phyloP scores from a whole-genome alignment of 2,797 vertebrate genomes.

The Oryzias dopingdopingensis region DNA sequence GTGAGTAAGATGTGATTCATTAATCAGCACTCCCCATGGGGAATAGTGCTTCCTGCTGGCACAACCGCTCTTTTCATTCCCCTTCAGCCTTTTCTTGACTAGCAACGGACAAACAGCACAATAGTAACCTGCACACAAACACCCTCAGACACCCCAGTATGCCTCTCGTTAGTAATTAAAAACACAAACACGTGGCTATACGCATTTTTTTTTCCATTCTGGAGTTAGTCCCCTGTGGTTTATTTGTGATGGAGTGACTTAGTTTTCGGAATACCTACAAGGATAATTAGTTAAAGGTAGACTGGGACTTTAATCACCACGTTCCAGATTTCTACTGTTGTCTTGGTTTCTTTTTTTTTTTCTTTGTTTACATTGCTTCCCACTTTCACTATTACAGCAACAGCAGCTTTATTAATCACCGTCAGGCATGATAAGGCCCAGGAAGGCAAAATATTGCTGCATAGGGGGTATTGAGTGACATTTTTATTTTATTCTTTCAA shows the following conservation, averaged over 20 bases:
- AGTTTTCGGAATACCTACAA: slow-evolving; percentile 52
- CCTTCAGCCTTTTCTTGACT: slow-evolving; percentile 39
- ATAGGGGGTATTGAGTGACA: slow-evolving; percentile 45
- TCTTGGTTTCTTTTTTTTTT: slow-evolving; percentile 46
- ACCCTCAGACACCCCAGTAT: slow-evolving; percentile 26
- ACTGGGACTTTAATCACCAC: slow-evolving; percentile 70
- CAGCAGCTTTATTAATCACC: slow-evolving; percentile 70
- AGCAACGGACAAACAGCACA: slow-evolving; percentile 61
- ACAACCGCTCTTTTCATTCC: slow-evolving; percentile 39
- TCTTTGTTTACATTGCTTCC: slow-evolving; percentile 52
- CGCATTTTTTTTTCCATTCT: slow-evolving; percentile 66
- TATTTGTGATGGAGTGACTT: slow-evolving; percentile 63
- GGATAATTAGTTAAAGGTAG: slow-evolving; percentile 73
- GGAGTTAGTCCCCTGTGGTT: slow-evolving; percentile 63
- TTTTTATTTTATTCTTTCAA: slow-evolving; percentile 33
- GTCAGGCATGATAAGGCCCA: slow-evolving; percentile 64
- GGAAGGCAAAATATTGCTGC: slow-evolving; percentile 60
- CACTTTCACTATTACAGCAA: slow-evolving; percentile 42
- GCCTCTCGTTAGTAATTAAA: slow-evolving; percentile 50
- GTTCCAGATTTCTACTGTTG: slow-evolving; percentile 65
- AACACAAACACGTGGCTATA: slow-evolving; percentile 34
- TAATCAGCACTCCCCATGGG: slow-evolving; percentile 69
- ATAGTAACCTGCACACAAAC: slow-evolving; percentile 41
- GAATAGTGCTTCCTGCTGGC: slow-evolving; percentile 56
- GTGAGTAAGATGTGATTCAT: slow-evolving; percentile 75